Evolutionary conservation across 2,888 invertebrate species (phyloP), one percentile per base, ranked within the genome.

Genomic region (Homarus gammarus): DNA sequence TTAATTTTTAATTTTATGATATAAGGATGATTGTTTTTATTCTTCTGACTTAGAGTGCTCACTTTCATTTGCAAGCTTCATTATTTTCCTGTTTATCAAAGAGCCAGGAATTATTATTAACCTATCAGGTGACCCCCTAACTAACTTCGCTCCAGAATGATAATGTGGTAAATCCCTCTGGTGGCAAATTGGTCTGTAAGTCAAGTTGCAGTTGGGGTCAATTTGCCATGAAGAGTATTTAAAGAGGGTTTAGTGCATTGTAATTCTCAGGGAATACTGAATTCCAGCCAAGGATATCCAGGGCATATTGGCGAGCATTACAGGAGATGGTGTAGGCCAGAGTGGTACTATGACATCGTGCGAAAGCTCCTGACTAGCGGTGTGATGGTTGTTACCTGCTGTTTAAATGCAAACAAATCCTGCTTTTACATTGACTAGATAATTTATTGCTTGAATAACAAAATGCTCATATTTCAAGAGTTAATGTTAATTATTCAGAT

Each of bases 11-110:
- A 75, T 83, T 49, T 77, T 83, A 68, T 56, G 38, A 27, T 75
- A 10, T 88, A 82, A 87, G 64, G 33, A 72, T 79, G 56, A 87
- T 49, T 88, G 79, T 87, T 79, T 85, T 61, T 56, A 77, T 68
- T 79, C 31, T 49, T 78, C n/a, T 77, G 85, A 77, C 70, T 84
- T n/a, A 73, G 85, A 85, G 85, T 68, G 51, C 85, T 56, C 33
- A 77, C 68, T 64, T 61, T 36, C 36, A 61, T 68, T 44, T 56
- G 12, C 64, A 49, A 77, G 77, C 68, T 85, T 77, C 27, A 40
- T 61, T 64, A 38, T 40, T 81, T 38, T 44, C 77, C 64, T 77
- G 40, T 85, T 81, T 22, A 40, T 12, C 44, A 49, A 27, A 49
- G 49, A 75, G 44, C 75, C 75, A 75, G 75, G 75, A 75, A 75